Conservation (phyloP, 2,797 vertebrate species). For the Myotis findleyi region DNA sequence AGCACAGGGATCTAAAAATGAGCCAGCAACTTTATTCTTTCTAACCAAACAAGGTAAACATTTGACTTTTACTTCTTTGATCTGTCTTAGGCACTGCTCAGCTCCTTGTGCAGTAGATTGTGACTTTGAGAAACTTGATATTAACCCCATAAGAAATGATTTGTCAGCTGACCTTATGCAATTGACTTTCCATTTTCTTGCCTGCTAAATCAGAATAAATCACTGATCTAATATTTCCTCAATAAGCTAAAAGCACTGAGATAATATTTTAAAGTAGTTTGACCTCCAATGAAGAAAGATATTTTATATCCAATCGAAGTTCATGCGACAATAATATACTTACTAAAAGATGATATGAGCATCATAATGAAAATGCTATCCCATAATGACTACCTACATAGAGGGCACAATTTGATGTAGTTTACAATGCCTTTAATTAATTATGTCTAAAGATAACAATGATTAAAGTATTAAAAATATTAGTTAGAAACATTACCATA, state of each 20-base stretch:
- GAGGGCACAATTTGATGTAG: background rate
- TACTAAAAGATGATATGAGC: background rate
- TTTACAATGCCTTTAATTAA: background rate
- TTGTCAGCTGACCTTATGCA: background rate
- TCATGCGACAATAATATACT: background rate
- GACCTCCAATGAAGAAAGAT: slow-evolving; percentile 22
- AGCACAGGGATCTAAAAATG: background rate
- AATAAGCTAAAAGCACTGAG: slow-evolving; percentile 12
- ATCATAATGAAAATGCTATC: background rate
- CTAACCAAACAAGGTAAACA: background rate
- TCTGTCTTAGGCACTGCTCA: background rate
- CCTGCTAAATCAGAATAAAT: slow-evolving; percentile 47
- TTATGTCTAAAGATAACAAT: background rate
- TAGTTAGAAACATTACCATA: background rate
- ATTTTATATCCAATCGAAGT: background rate
- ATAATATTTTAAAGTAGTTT: slow-evolving; percentile 48
- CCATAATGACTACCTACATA: background rate
- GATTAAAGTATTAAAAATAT: background rate
- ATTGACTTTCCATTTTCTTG: slow-evolving; percentile 36
- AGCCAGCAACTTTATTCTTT: slow-evolving; percentile 13
- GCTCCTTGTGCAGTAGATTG: background rate
- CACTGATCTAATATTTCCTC: slow-evolving; percentile 42
- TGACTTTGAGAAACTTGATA: background rate
- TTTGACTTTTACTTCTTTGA: background rate
- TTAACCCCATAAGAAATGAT: slow-evolving; percentile 15